Base-by-base conservation (phyloP, 1,140 invertebrate species). In the Semibalanus balanoides region DNA sequence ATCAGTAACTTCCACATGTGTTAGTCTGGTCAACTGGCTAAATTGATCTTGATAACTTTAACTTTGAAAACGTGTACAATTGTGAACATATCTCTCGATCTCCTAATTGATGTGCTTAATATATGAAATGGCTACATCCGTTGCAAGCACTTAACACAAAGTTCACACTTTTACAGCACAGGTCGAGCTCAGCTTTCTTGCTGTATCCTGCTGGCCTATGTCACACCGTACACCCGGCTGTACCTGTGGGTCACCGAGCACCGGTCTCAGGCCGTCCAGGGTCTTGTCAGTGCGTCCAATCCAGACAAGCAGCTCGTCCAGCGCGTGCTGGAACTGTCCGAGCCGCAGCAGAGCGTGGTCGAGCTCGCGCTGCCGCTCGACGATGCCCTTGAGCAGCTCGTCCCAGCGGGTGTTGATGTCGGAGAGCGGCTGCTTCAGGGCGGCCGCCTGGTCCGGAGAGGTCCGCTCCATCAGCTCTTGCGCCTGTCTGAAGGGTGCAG, bases 271-370 rank as follows among this genome's bases (percentile, higher is more conserved):
- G 74, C 95, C 91, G 82, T 97, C 93, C 29, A 99, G 83, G 0
- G 92, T 94, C 72, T 82, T 81, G 79, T 95, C 92, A 0, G 94
- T 97, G 79, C 91, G 91, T 76, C 92, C 90, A 76, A 99, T 96
- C 97, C 97, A 99, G 19, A 93, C 89, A 14, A 97, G 84, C 9
- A 99, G 86, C 82, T 99, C 97, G 81, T 94, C 91, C 22, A 98
- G 86, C 5, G 97, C 96, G 83, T 98, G 96, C 83, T 98, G 94
- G 88, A 99, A 95, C 85, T 99, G 96, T 25, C 97, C 97, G 7
- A 98, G 88, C 78, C 94, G 90, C 1, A 99, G 85, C 25, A 99
- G 86, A 5, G 96, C 94, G 81, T 95, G 90, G 83, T 99, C 97
- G 74, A 99, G 83, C 79, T 96, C 90, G 78, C 95, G 87, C 83